phyloP scores from a whole-genome alignment of 1,140 invertebrate genomes.

The Papilio xuthus region DNA sequence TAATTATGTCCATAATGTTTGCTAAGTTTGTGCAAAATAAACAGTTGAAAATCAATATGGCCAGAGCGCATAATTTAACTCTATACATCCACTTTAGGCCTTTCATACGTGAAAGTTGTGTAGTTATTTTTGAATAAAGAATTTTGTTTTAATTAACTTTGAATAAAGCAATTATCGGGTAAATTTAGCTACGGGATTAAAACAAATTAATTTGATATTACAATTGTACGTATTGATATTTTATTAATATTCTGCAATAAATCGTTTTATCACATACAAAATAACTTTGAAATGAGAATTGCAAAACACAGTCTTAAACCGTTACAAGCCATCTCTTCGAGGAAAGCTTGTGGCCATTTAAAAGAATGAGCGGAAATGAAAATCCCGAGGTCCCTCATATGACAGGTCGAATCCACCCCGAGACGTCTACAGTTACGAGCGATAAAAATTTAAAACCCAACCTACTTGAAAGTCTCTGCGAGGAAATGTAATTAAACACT shows the following conservation, averaged over 20 bases:
- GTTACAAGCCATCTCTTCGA: background rate
- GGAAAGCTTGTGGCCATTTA: slow-evolving; percentile 6
- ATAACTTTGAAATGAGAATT: background rate
- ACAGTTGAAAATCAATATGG: no score
- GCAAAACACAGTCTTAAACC: slow-evolving; percentile 9
- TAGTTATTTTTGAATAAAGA: no score
- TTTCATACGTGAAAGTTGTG: no score
- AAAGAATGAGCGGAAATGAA: slow-evolving; percentile 27
- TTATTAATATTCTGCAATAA: background rate
- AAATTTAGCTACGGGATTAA: no score
- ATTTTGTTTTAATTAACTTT: no score
- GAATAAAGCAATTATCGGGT: no score
- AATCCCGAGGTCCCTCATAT: slow-evolving; percentile 15
- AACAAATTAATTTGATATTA: background rate
- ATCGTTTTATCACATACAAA: background rate
- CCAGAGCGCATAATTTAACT: no score
- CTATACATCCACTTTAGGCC: no score
- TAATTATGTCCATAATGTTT: slow-evolving; percentile 1
- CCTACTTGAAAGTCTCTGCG: slow-evolving; percentile 10
- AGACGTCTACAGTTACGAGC: slow-evolving; percentile 16
- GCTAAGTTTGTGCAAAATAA: background rate
- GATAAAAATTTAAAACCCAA: slow-evolving; percentile 26
- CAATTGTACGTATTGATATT: background rate
- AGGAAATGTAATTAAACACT: slow-evolving; percentile 23
- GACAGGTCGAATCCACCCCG: slow-evolving; percentile 17